Evolutionary conservation across 1,140 invertebrate genomes (phyloP).

Genomic region (Heliconius congener): DNA sequence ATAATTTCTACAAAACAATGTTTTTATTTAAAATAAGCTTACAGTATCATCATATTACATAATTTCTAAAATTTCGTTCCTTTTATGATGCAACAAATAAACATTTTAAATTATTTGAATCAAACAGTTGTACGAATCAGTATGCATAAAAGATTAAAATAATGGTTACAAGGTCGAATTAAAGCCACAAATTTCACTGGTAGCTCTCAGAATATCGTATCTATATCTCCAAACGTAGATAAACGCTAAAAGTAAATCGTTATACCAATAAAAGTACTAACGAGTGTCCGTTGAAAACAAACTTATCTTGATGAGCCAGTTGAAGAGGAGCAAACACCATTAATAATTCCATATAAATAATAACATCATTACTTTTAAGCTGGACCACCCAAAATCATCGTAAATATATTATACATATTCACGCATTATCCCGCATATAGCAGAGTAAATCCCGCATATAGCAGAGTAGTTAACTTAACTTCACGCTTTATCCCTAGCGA

Average conservation of each 20-base stretch:
- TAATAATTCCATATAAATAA: slow-evolving; percentile 73
- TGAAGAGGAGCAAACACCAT: slow-evolving; percentile 54
- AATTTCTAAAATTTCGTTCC: too few species aligned
- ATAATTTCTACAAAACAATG: too few species aligned
- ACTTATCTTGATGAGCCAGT: slow-evolving; percentile 76
- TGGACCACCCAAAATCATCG: slow-evolving; percentile 76
- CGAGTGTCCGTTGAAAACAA: slow-evolving; percentile 66
- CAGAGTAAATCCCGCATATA: neutral
- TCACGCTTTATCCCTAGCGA: too few species aligned
- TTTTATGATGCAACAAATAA: too few species aligned
- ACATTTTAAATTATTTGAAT: neutral
- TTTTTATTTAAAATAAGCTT: too few species aligned
- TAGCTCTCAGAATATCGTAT: slow-evolving; percentile 58
- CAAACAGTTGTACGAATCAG: neutral
- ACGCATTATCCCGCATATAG: neutral
- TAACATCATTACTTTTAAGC: slow-evolving; percentile 72
- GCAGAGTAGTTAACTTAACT: too few species aligned
- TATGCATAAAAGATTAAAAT: slow-evolving; percentile 22
- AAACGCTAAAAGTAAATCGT: slow-evolving; percentile 49
- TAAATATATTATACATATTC: neutral
- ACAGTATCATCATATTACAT: too few species aligned
- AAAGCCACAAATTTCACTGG: slow-evolving; percentile 47
- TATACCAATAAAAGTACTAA: slow-evolving; percentile 66
- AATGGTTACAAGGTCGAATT: slow-evolving; percentile 29
- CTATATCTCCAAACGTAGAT: slow-evolving; percentile 47